These are phyloP conservation scores for Gallinago media DNA, from an alignment of 2,113 vertebrate genomes.

Conservation along the genomic window DNA sequence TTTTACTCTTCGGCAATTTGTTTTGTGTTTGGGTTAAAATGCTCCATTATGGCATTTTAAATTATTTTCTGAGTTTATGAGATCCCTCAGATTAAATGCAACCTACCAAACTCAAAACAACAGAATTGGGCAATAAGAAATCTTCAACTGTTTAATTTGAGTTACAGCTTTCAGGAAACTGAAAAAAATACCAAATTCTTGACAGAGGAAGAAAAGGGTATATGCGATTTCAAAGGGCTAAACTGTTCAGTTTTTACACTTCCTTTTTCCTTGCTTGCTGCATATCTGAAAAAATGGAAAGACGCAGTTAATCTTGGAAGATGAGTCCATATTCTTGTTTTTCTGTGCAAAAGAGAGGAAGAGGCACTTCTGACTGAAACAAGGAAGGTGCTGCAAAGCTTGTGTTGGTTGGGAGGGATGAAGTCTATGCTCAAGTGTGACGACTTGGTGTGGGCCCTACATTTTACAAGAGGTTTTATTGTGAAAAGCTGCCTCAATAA, in stretches of 20 bases:
- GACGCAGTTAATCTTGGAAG: background rate
- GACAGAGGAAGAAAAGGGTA: background rate
- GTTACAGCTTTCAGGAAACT: background rate
- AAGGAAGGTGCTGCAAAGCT: background rate
- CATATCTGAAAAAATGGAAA: background rate
- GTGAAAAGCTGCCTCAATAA: slow-evolving; percentile 43
- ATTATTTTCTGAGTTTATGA: background rate
- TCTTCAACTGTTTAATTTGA: background rate
- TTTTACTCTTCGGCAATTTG: background rate
- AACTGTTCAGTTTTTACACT: background rate
- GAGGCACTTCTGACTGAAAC: background rate
- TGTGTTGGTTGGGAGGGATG: background rate
- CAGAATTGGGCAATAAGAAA: background rate
- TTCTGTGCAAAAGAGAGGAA: background rate
- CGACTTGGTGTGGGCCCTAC: background rate
- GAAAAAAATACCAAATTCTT: background rate
- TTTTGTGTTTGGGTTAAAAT: background rate
- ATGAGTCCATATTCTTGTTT: background rate
- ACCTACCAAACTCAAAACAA: background rate
- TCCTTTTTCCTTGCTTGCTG: background rate
- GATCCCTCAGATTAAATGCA: background rate
- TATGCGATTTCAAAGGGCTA: background rate
- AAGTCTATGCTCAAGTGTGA: background rate
- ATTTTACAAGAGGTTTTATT: background rate
- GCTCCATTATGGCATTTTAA: background rate